Evolutionary conservation across 2,888 invertebrate species (phyloP).

Genomic region (Leistus spinibarbis): DNA sequence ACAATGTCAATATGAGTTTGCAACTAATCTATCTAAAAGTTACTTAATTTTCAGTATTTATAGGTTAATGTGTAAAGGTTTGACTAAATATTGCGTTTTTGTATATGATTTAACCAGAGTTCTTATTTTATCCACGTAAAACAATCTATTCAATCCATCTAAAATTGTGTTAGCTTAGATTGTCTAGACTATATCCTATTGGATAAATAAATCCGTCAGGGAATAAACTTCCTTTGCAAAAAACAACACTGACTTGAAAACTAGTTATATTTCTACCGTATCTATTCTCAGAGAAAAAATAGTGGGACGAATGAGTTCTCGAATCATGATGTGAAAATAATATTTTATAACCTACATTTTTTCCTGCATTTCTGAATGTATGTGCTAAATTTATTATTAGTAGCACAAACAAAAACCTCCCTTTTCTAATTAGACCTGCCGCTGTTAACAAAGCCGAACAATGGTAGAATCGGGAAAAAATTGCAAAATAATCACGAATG

Average conservation of each 20-base stretch:
- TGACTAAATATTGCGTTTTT: background rate
- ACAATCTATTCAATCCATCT: background rate
- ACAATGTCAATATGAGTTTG: too few species aligned
- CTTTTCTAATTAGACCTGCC: background rate
- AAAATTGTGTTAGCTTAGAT: background rate
- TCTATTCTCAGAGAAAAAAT: background rate
- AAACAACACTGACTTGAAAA: background rate
- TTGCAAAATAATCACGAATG: background rate
- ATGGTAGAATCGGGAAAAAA: background rate
- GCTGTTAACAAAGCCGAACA: background rate
- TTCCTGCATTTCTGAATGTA: background rate
- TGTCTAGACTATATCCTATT: background rate
- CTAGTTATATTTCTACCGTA: too few species aligned
- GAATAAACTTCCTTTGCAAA: background rate
- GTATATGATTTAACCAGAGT: background rate
- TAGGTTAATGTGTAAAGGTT: too few species aligned
- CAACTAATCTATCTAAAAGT: too few species aligned
- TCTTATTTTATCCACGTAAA: background rate
- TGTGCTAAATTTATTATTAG: background rate
- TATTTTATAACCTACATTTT: too few species aligned
- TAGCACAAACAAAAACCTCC: background rate
- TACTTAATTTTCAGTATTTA: too few species aligned
- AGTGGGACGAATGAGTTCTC: background rate
- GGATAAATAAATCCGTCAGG: background rate
- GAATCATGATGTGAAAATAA: background rate